phyloP scores from a whole-genome alignment of 2,797 vertebrate genomes.

The Odontamblyopus lacepedii region DNA sequence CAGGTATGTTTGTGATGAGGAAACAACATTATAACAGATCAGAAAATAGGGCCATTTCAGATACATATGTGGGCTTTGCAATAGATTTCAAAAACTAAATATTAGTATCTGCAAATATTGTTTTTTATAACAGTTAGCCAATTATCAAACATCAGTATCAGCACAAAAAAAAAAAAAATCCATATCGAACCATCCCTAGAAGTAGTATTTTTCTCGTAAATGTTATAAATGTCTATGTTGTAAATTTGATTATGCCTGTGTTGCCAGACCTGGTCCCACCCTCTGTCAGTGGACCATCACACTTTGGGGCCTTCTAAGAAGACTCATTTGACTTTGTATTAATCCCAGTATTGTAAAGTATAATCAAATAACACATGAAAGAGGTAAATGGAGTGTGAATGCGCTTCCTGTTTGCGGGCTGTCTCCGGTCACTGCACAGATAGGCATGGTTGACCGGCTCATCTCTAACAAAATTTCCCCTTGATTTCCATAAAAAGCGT shows the following conservation, averaged over 20 bases:
- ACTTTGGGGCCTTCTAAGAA: slow-evolving; percentile 29
- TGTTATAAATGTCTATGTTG: neutral
- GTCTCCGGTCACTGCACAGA: slow-evolving; percentile 11
- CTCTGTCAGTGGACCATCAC: slow-evolving; percentile 61
- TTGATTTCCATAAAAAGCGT: neutral
- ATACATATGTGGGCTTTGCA: too few relatives aligned
- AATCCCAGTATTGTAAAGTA: slow-evolving; percentile 22
- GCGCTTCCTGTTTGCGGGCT: neutral
- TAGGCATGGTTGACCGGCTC: slow-evolving; percentile 12
- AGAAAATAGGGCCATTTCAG: neutral
- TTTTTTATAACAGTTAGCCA: too few relatives aligned
- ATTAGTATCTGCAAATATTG: too few relatives aligned
- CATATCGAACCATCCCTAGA: slow-evolving; percentile 15
- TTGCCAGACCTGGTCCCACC: slow-evolving; percentile 21
- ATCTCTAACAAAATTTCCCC: slow-evolving; percentile 5
- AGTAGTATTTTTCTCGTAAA: slow-evolving; percentile 21
- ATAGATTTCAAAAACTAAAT: too few relatives aligned
- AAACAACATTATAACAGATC: too few relatives aligned
- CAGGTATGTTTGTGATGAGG: too few relatives aligned
- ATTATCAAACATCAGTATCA: too few relatives aligned
- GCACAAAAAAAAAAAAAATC: too few relatives aligned
- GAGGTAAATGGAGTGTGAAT: slow-evolving; percentile 36
- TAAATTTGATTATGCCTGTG: slow-evolving; percentile 47
- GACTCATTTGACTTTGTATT: slow-evolving; percentile 27
- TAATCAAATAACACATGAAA: slow-evolving; percentile 20